Percentiles rank a stretch among this genome's conserved stretches.
phyloP scores from a whole-genome alignment of 2,113 vertebrate genomes.

The Aramus guarauna region DNA sequence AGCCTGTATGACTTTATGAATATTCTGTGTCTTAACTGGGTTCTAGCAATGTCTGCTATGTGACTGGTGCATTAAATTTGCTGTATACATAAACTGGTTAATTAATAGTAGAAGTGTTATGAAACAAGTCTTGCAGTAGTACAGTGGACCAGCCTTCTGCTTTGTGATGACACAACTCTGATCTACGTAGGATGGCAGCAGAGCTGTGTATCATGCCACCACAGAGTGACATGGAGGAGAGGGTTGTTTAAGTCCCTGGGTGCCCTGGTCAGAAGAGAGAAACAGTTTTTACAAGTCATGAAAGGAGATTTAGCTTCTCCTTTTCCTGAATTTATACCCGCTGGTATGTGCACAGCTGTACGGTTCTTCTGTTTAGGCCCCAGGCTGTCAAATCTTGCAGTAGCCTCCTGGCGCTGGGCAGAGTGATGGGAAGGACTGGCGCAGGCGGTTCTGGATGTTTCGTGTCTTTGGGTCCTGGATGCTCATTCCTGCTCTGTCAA shows the following conservation, averaged over 20 bases:
- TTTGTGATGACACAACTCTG: not conserved
- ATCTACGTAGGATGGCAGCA: accelerated
- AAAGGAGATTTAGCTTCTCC: not conserved
- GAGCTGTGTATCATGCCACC: not conserved
- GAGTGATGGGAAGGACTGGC: not conserved
- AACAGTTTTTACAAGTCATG: not conserved
- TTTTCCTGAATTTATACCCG: not conserved
- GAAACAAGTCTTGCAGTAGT: not conserved
- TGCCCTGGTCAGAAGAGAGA: not conserved
- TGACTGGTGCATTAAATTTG: not conserved
- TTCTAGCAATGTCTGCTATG: not conserved
- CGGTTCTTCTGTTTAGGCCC: not conserved
- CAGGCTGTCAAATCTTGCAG: not conserved
- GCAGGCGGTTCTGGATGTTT: not conserved
- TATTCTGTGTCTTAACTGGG: not conserved
- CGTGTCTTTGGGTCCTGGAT: not conserved
- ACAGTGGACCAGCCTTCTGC: not conserved
- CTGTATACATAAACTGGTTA: not conserved
- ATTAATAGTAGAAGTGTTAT: not conserved
- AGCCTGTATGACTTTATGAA: not conserved
- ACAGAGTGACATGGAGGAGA: not conserved
- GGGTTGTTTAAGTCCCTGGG: not conserved
- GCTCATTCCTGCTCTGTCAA: not conserved
- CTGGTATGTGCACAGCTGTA: not conserved
- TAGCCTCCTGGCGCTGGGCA: not conserved